Evolutionary conservation across 2,888 invertebrate genomes (phyloP).

Genomic region (Athalia rosae): DNA sequence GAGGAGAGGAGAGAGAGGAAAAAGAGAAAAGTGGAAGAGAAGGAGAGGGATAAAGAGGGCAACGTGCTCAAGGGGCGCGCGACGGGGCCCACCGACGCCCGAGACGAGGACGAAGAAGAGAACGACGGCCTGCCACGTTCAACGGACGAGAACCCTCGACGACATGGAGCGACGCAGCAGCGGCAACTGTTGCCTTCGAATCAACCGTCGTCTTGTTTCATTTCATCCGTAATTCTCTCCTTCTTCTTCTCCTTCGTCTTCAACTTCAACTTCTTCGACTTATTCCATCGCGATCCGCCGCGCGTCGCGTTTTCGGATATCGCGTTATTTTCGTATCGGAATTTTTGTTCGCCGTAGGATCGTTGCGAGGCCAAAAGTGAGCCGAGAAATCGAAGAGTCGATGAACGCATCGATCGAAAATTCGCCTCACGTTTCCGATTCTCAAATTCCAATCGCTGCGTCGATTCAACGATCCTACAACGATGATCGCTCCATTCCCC

Average conservation of each 20-base stretch:
- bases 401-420: too few species aligned
- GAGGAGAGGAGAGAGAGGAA: not conserved
- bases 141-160: constrained; percentile 43
- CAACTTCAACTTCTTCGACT: too few species aligned
- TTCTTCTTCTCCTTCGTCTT: not conserved
- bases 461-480: too few species aligned
- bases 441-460: too few species aligned
- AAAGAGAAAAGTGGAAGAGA: not conserved
- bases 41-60: not conserved
- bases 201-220: constrained; percentile 53
- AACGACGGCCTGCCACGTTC: not conserved
- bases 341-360: too few species aligned
- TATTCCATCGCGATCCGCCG: too few species aligned
- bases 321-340: too few species aligned
- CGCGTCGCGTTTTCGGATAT: too few species aligned
- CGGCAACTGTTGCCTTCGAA: constrained; percentile 38
- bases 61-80: constrained; percentile 11
- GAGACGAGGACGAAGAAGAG: constrained; percentile 32
- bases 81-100: not conserved
- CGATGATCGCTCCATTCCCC: too few species aligned
- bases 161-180: constrained; percentile 44
- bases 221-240: constrained; percentile 18
- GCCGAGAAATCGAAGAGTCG: too few species aligned
- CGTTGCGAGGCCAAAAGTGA: too few species aligned
- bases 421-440: too few species aligned